Percentiles rank a stretch among this genome's conserved stretches.
These are phyloP conservation scores for Tenualosa ilisha DNA, from an alignment of 2,797 vertebrate species.

Conservation along the genomic window DNA sequence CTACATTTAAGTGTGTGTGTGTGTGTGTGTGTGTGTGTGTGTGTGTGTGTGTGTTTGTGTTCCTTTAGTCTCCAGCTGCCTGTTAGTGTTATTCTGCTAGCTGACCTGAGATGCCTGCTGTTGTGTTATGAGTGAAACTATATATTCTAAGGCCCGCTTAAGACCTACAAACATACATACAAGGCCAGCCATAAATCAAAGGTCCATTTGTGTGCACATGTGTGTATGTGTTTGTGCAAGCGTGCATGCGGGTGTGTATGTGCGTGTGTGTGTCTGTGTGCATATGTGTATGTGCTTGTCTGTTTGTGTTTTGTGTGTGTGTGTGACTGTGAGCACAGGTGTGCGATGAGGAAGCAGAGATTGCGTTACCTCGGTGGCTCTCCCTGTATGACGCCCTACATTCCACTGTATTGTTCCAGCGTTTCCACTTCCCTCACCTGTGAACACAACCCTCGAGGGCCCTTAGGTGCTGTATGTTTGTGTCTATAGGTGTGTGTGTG, in stretches of 20 bases:
- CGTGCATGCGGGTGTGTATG: background rate
- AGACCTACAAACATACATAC: slow-evolving; percentile 2
- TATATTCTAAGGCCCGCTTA: background rate
- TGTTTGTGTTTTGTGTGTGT: slow-evolving; percentile 69
- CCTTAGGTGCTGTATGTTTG: background rate
- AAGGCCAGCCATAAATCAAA: background rate
- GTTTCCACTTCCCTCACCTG: slow-evolving; percentile 21
- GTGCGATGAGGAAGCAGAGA: slow-evolving; percentile 23
- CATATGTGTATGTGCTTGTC: slow-evolving; percentile 49
- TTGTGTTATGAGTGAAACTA: background rate
- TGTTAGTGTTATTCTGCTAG: background rate
- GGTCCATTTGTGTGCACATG: background rate
- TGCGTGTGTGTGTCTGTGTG: background rate
- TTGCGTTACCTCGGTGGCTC: slow-evolving; percentile 10
- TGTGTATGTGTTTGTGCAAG: too few species aligned
- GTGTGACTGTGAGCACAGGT: slow-evolving; percentile 55
- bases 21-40: background rate
- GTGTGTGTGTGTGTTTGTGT: background rate
- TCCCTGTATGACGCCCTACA: slow-evolving; percentile 10
- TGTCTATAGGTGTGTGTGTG: slow-evolving; percentile 1
- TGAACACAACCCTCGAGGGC: slow-evolving; percentile 9
- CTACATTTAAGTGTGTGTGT: background rate
- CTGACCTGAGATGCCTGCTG: background rate
- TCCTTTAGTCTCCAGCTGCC: background rate
- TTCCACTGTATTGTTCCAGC: slow-evolving; percentile 6